Base-by-base conservation (phyloP, 2,113 vertebrate species). In the zebrafish (Danio rerio) region DNA sequence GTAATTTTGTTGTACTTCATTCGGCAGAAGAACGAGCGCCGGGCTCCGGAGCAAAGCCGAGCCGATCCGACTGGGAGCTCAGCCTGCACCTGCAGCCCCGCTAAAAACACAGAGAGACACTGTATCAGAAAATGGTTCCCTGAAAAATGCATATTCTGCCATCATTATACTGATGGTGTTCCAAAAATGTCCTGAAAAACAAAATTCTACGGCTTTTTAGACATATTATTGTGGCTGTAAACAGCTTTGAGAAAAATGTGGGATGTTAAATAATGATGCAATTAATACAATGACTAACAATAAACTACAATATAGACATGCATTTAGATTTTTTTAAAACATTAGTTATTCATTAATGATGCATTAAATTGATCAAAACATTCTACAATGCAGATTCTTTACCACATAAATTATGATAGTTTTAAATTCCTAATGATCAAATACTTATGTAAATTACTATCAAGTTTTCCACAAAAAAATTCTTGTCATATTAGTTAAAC, bases 1-100 rank as follows among this genome's bases (percentile, higher is more conserved):
- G 88, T 79, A n/a, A 89, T 83, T 86, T 94, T 94, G 85, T 95
- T 95, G 84, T 91, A 95, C 89, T 96, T 97, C 89, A 97, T 96
- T 40, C 96, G 94, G 81, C 95, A 97, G 91, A 97, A 97, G 89
- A 97, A 97, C 18, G 96, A 96, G 72, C 96, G 94, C 0, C 96
- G 94, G n/a, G 96, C 95, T 0, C 96, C 96, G 1, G 96, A 94
- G 88, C 94, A 95, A 79, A 97, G 88, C 9, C 93, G 93, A 9
- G 94, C 85, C 7, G 92, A 89, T 52, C 94, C 93, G 12, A 93
- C 89, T 49, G 95, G 95, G 72, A 96, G 93, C 90, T 96, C 95
- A 81, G 94, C 94, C 87, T 94, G 96, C 45, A 96, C 95, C 94
- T 96, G 95, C 73, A 97, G 92, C 85, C 96, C 96, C 77, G 96